Percentiles rank a stretch among this genome's conserved stretches.
Evolutionary conservation across 1,140 invertebrate genomes (phyloP).

Genomic region (Thaumetopoea pityocampa): DNA sequence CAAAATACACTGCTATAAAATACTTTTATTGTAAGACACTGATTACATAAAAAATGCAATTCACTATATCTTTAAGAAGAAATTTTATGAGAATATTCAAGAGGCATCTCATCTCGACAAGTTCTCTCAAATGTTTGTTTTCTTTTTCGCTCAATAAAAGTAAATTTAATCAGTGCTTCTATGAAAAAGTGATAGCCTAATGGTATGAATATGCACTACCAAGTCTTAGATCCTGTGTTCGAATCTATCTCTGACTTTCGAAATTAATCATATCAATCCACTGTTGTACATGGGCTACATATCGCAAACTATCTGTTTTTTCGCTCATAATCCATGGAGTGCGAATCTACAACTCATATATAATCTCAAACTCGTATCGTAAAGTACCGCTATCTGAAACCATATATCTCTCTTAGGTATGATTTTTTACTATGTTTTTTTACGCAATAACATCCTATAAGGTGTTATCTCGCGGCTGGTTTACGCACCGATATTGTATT

Average conservation of each 20-base stretch:
- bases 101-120: constrained; percentile 3
- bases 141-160: constrained; percentile 6
- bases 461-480: constrained; percentile 53
- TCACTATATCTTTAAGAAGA: constrained; percentile 5
- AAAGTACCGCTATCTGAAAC: constrained; percentile 43
- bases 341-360: constrained; percentile 49
- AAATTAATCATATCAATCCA: neutral
- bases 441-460: constrained; percentile 59
- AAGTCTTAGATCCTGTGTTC: too few species aligned
- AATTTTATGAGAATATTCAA: constrained; percentile 9
- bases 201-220: too few species aligned
- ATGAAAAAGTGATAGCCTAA: too few species aligned
- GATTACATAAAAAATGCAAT: constrained; percentile 14
- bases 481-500: constrained; percentile 57
- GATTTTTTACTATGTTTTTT: constrained; percentile 65
- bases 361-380: constrained; percentile 50
- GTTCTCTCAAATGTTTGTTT: constrained; percentile 6
- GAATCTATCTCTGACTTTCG: too few species aligned
- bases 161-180: constrained; percentile 17
- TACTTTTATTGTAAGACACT: too few species aligned
- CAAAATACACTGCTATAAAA: too few species aligned
- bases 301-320: constrained; percentile 64
- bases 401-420: constrained; percentile 48
- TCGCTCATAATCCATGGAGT: constrained; percentile 53
- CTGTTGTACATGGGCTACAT: constrained; percentile 3